Evolutionary conservation across 2,888 invertebrate genomes (phyloP).

Genomic region (Minunthozetes semirufus): DNA sequence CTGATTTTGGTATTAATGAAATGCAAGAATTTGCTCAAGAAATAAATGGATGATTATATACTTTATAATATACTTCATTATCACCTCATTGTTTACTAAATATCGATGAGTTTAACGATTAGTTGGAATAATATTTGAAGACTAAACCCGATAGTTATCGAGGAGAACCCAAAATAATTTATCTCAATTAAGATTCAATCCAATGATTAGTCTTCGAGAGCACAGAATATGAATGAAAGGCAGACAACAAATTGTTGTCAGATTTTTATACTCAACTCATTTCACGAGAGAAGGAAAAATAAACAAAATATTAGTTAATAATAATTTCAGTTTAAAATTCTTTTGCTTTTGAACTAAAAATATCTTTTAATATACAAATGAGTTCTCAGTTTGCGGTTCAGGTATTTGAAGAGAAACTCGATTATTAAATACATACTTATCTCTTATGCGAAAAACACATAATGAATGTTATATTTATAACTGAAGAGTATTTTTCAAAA

Average conservation of each 20-base stretch:
- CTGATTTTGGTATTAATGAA: neutral
- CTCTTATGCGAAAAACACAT: too few relatives aligned
- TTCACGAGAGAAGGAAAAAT: neutral
- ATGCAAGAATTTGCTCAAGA: neutral
- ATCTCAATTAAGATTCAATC: neutral
- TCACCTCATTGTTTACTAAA: neutral
- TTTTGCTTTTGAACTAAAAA: neutral
- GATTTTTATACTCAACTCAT: too few relatives aligned
- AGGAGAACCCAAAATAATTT: neutral
- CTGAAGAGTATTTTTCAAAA: too few relatives aligned
- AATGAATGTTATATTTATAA: too few relatives aligned
- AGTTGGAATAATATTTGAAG: neutral
- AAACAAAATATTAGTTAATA: neutral
- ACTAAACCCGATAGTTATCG: neutral
- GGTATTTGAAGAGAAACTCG: too few relatives aligned
- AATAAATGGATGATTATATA: neutral
- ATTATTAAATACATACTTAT: too few relatives aligned
- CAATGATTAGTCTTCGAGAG: neutral
- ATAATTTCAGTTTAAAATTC: neutral
- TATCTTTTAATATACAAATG: neutral
- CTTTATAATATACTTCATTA: neutral
- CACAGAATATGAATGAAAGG: too few relatives aligned
- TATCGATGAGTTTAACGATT: neutral
- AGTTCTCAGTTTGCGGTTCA: too few relatives aligned
- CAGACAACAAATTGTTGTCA: too few relatives aligned